Percentiles rank a stretch among this genome's conserved stretches.
phyloP scores from a whole-genome alignment of 2,888 invertebrate species.

The Xestoiulus laeticollis region DNA sequence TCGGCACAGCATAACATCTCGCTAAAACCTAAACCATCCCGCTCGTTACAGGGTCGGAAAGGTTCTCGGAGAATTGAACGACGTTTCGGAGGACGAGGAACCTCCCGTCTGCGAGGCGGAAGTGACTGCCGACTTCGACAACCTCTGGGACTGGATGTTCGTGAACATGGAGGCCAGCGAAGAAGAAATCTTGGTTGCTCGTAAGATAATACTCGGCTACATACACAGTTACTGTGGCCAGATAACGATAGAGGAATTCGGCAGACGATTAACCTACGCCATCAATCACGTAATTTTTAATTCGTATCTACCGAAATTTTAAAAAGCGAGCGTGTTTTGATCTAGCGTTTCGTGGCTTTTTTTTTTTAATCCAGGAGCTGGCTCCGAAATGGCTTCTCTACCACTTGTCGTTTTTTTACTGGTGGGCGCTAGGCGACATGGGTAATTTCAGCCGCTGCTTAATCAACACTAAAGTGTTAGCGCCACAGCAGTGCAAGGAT shows the following conservation, averaged over 20 bases:
- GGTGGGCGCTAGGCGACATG: conserved; percentile 77
- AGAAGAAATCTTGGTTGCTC: not conserved
- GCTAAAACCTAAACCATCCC: not conserved
- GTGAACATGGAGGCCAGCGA: conserved; percentile 37
- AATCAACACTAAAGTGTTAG: conserved; percentile 71
- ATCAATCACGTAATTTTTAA: conserved; percentile 66
- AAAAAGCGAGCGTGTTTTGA: conserved; percentile 31
- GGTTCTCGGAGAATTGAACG: conserved; percentile 17
- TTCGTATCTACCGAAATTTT: conserved; percentile 55
- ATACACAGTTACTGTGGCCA: conserved; percentile 61
- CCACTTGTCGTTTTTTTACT: conserved; percentile 79
- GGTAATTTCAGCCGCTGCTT: conserved; percentile 77
- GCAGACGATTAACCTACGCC: conserved; percentile 78
- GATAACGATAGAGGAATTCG: conserved; percentile 72
- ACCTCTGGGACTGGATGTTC: conserved; percentile 48
- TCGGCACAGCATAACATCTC: not conserved
- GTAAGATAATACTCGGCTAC: conserved; percentile 49
- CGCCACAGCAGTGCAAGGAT: conserved; percentile 71
- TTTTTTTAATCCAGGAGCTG: conserved; percentile 68
- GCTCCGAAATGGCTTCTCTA: conserved; percentile 79
- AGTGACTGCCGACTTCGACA: not conserved
- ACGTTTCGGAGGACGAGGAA: not conserved
- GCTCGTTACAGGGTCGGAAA: conserved; percentile 46
- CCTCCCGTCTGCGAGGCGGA: conserved; percentile 39
- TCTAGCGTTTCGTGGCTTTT: conserved; percentile 41